Evolutionary conservation across 2,888 invertebrate species (phyloP), one percentile per base, ranked within the genome.

Genomic region (Campoletis raptor): DNA sequence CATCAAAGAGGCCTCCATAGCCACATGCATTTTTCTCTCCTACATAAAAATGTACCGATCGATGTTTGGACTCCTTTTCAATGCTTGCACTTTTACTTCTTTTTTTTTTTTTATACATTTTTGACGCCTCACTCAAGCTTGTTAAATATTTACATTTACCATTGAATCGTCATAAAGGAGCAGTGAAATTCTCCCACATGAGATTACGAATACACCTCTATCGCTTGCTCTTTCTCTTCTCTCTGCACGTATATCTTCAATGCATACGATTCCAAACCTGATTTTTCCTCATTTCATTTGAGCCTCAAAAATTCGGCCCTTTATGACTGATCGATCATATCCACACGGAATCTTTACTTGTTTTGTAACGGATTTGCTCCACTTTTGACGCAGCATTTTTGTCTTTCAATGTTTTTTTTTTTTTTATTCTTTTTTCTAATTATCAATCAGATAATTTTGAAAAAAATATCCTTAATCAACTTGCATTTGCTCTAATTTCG

Each of bases 61-160:
- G 72, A 74, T 74, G 73, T 67, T 73, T 37, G 18, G 24, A 21
- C n/a, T 69, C 72, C 64, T 61, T 73, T 81, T 81, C 81, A 81
- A 54, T 54, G 52, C 52, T 30, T 54, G 37, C 30, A 54, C 66
- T 48, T 30, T 54, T 15, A 42, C 24, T 18, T 15, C n/a, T n/a
- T n/a, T 24, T 66, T 48, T 24, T 64, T 42, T 45, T 76, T 52
- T 45, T 48, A 66, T 61, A 73, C 48, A 72, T 73, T 64, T 81
- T 67, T 54, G 30, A 30, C 54, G 67, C 67, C 81, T 66, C 40
- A 64, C 74, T 74, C 66, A 21, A 42, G 54, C 67, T 81, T 81
- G 81, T 74, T 81, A 74, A 81, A 67, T 74, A 81, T 73, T 81
- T 66, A 66, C 74, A 74, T 81, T 74, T 67, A 54, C 42, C 67